Base-by-base conservation (phyloP, 2,797 vertebrate species). In the Halcyon chelicuti region DNA sequence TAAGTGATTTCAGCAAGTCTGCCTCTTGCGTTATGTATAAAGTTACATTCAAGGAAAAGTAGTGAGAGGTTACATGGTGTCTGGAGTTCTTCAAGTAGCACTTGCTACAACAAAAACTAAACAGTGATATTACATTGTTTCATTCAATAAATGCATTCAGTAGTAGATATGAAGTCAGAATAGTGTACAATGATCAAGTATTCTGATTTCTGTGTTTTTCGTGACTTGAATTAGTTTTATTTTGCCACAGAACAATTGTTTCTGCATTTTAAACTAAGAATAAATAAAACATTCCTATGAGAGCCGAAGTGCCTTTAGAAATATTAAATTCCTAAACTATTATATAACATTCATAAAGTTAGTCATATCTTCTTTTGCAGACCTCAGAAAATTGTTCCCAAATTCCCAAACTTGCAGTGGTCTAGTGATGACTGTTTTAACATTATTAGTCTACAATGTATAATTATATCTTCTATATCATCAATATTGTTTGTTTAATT, bases 131-230 rank as follows among this genome's bases (percentile, higher is more conserved):
- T 73, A 33, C 21, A 13, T 73, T 71, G 13, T 71, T 86, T 52
- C 26, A n/a, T 70, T 84, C 44, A 86, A 29, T 3, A 1, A 85
- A 82, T 61, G 6, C 12, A 51, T 74, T 81, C 14, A 21, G 17
- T 40, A 80, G 35, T 19, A 51, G 37, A 57, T 39, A 12, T 23
- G 21, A 91, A 60, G 22, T 55, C 68, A 94, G 39, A 90, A 67
- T 12, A 15, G 1, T 60, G 75, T 87, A 26, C n/a, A 73, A 29
- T 14, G 26, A 75, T 1, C 18, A 55, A 0, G 0, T 58, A 47
- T 49, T 77, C 58, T 68, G 57, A 63, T 73, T 77, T 67, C 42
- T 26, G 7, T 67, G 14, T 33, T 21, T 65, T 72, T 81, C 6
- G 6, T 75, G 15, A n/a, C 7, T 60, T 71, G 6, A 62, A 63